Evolutionary conservation across 2,797 vertebrate species (phyloP).

Genomic region (Emys orbicularis): DNA sequence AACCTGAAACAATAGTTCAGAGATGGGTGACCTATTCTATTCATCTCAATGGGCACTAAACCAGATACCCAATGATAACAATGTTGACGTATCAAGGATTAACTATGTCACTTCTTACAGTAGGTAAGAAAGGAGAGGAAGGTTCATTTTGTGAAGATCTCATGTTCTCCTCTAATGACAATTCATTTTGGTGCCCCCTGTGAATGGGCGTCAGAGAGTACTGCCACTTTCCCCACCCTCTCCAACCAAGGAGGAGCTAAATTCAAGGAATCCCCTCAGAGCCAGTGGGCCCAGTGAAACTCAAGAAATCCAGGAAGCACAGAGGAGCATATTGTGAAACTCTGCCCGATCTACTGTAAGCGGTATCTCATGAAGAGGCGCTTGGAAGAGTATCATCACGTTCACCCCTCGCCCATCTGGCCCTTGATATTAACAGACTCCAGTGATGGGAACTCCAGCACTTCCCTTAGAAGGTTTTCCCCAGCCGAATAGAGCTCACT

Average conservation of each 20-base stretch:
- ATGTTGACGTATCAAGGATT: neutral
- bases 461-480: neutral
- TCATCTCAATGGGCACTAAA: neutral
- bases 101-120: neutral
- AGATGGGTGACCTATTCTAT: neutral
- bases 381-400: neutral
- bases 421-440: neutral
- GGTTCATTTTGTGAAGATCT: neutral
- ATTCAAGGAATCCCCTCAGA: neutral
- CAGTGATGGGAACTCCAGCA: neutral
- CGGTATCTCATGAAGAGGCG: neutral
- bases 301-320: neutral
- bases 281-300: neutral
- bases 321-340: neutral
- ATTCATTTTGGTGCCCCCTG: neutral
- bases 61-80: neutral
- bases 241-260: neutral
- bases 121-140: neutral
- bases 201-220: neutral
- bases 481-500: neutral
- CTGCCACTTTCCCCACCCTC: neutral
- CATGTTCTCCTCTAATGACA: neutral
- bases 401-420: neutral
- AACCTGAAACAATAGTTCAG: neutral
- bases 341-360: neutral